Base-by-base conservation (phyloP, 1,140 invertebrate genomes). In the Palaemon carinicauda region DNA sequence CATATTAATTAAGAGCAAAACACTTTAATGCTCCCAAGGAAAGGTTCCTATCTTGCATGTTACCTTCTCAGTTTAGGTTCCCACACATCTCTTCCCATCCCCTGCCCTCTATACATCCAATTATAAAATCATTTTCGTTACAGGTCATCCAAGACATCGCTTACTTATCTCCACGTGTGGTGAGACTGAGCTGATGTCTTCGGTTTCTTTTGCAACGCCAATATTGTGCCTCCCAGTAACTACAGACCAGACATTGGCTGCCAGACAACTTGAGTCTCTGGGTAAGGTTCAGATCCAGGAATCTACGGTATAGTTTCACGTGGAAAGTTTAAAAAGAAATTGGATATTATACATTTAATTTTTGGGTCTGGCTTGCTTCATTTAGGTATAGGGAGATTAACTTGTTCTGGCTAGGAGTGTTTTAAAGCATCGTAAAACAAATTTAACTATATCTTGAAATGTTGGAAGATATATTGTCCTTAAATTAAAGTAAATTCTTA, bases 111-210 rank as follows among this genome's bases (percentile, higher is more conserved):
- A 19, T 19, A 7, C 17, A 5, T 1, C 56, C n/a, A 56, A 4
- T 24, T 24, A 12, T 24, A 4, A 21, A 27, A 21, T 17, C 1
- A 10, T 29, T 69, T 29, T 9, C n/a, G 2, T 29, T 29, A 0
- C 80, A 82, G 80, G 69, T 27, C 80, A 82, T 27, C 80, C 80
- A 4, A 65, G 80, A 21, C 80, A 82, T 41, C 65, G 80, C 24
- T 14, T 82, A 1, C 41, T 82, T 10, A 31, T 82, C 10, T 82
- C 80, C 1, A 73, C 65, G 19, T 82, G 80, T 41, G 80, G 69
- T 3, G 80, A 82, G 65, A 31, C 41, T 1, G 80, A 82, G 1
- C 24, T 52, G 1, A 82, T 82, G 80, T 33, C 80, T 29, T 65
- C 80, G 5, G 80, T 74, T 1, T 82, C 73, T 27, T 82, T 82